Conservation (phyloP, 2,888 invertebrate species). For the Noctua janthina region DNA sequence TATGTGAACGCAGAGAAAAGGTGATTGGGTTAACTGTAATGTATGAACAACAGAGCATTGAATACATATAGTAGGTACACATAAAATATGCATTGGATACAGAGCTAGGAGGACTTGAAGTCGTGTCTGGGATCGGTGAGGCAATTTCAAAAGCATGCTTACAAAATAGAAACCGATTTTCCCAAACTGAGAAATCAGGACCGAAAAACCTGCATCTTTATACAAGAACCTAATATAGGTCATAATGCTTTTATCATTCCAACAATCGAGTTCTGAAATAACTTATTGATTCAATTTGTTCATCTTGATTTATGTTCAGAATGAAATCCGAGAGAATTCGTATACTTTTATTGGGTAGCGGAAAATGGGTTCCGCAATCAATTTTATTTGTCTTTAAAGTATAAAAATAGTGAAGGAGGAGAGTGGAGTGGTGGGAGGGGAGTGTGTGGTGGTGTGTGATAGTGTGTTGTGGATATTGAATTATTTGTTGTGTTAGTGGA, state of each 20-base stretch:
- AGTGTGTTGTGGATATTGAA: not conserved
- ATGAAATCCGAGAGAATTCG: constrained; percentile 4
- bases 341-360: constrained; percentile 40
- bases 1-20: constrained; percentile 1
- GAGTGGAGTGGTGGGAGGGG: no score
- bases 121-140: not conserved
- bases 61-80: not conserved
- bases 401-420: no score
- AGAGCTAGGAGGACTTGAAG: not conserved
- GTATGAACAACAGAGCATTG: not conserved
- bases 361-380: constrained; percentile 24
- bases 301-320: constrained; percentile 30
- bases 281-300: constrained; percentile 15
- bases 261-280: not conserved
- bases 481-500: not conserved
- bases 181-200: no score
- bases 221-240: not conserved
- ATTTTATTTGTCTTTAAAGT: constrained; percentile 23
- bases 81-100: not conserved
- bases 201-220: not conserved
- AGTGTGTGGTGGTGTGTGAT: not conserved
- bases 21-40: not conserved
- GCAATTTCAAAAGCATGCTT: not conserved
- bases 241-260: not conserved
- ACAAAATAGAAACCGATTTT: not conserved